Evolutionary conservation across 2,888 invertebrate genomes (phyloP).

Genomic region (Synanthedon tipuliformis): DNA sequence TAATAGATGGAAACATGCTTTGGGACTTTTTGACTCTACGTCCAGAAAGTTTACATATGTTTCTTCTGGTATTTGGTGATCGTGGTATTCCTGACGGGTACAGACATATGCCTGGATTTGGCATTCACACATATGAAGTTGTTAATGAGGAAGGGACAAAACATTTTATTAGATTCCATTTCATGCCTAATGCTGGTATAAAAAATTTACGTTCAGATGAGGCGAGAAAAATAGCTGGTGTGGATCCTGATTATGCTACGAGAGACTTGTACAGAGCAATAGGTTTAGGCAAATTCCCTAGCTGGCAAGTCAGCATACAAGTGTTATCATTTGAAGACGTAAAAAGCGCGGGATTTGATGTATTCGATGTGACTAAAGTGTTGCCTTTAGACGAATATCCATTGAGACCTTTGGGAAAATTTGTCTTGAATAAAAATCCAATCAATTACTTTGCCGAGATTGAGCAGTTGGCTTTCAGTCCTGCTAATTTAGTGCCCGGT

Average conservation of each 20-base stretch:
- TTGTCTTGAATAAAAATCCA: conserved; percentile 86
- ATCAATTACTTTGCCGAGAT: conserved; percentile 89
- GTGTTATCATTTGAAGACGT: conserved; percentile 86
- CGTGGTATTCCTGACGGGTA: conserved; percentile 91
- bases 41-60: conserved; percentile 86
- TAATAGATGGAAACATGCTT: conserved; percentile 89
- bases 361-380: conserved; percentile 90
- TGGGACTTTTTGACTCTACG: conserved; percentile 91
- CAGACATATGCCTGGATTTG: conserved; percentile 92
- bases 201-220: conserved; percentile 75
- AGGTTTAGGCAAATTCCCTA: conserved; percentile 74
- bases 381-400: conserved; percentile 83
- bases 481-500: conserved; percentile 87
- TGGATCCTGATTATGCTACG: conserved; percentile 87
- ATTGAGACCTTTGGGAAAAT: conserved; percentile 81
- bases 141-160: conserved; percentile 77
- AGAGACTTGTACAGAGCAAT: conserved; percentile 90
- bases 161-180: conserved; percentile 88
- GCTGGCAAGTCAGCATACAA: conserved; percentile 83
- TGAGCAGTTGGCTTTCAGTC: conserved; percentile 88
- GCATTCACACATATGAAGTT: conserved; percentile 89
- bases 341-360: conserved; percentile 80
- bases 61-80: conserved; percentile 84
- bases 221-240: conserved; percentile 73
- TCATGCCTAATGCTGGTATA: conserved; percentile 87